Evolutionary conservation across 2,797 vertebrate genomes (phyloP).

Genomic region (Fratercula arctica): DNA sequence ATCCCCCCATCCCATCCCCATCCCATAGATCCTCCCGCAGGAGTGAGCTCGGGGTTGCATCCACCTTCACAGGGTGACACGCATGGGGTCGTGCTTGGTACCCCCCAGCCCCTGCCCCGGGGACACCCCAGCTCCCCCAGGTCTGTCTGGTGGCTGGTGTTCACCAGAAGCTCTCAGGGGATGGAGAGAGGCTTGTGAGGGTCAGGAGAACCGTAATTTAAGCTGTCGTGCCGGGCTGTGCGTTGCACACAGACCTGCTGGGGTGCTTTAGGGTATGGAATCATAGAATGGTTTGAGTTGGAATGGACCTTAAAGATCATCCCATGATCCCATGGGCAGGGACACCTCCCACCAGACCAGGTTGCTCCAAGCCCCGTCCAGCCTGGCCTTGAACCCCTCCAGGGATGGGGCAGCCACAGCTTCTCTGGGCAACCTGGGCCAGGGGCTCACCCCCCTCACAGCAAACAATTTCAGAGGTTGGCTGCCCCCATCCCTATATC

Average conservation of each 20-base stretch:
- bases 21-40: not conserved
- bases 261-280: not conserved
- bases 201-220: not conserved
- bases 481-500: fast-evolving
- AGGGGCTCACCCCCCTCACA: not conserved
- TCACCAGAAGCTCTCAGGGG: not conserved
- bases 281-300: not conserved
- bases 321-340: too few relatives aligned
- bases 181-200: not conserved
- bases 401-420: too few relatives aligned
- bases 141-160: not conserved
- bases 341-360: not conserved
- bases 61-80: fast-evolving
- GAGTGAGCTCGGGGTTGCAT: not conserved
- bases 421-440: too few relatives aligned
- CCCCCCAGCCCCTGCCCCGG: fast-evolving
- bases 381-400: too few relatives aligned
- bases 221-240: fast-evolving
- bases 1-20: not conserved
- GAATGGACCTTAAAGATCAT: not conserved
- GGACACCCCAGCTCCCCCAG: not conserved
- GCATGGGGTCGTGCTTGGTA: fast-evolving
- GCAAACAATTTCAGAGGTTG: not conserved
- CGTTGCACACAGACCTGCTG: not conserved
- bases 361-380: not conserved